Base-by-base conservation (phyloP, 1,140 invertebrate species). In the Lordiphosa mommai region DNA sequence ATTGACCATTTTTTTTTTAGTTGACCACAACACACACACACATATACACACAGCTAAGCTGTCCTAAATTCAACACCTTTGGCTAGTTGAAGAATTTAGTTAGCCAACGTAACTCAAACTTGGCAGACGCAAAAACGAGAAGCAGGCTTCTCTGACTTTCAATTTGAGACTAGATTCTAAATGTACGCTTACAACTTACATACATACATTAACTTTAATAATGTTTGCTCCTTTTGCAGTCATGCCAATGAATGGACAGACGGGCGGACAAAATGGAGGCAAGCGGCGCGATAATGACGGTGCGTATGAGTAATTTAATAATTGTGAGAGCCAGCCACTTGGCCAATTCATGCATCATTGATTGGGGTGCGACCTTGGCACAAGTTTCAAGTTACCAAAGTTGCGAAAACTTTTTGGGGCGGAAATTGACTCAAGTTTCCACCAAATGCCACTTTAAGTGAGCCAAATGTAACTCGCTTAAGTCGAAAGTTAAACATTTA, bases 161-260 rank as follows among this genome's bases (percentile, higher is more conserved):
- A 4, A 7, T 27, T 27, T 27, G 23, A 27, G 23, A 27, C 7
- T 7, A 4, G 4, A 23, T 4, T 5, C 6, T 23, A 27, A 27
- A 0, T 27, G 2, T 6, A 17, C 16, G n/a, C n/a, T n/a, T 17
- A 17, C 23, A 17, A 23, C 17, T 32, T 13, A 44, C 13, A 46
- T 2, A 47, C 29, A 51, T 33, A 20, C 27, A 41, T 16, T 16
- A 9, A 33, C 20, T 40, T 6, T 6, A 29, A 67, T 46, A 29
- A 69, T 67, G 56, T 57, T 16, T 53, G 10, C 29, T 57, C 16
- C 47, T 38, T 8, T 76, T 87, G 14, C 80, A 88, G 87, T 88
- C 38, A 72, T 88, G 72, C 87, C 86, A 43, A 87, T 88, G 87
- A 88, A 88, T 61, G 86, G 82, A 70, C 71, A 88, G 58, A n/a